Conservation (phyloP, 2,888 invertebrate species). For the Cordilura impudica region DNA sequence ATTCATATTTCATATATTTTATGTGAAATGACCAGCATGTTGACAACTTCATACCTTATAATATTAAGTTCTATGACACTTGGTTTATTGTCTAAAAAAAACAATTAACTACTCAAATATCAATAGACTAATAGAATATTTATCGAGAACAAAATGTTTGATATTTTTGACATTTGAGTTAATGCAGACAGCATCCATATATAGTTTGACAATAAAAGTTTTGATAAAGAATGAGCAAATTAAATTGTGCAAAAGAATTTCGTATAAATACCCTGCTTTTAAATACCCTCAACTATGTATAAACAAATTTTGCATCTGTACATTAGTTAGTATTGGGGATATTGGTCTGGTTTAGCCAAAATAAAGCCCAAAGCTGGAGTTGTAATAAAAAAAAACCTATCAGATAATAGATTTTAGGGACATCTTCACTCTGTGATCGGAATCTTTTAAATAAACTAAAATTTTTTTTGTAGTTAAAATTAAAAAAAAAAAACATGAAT, state of each 20-base stretch:
- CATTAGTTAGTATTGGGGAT: too few species aligned
- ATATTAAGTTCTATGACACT: constrained; percentile 48
- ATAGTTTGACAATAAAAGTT: background rate
- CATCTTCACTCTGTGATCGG: too few species aligned
- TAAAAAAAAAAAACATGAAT: too few species aligned
- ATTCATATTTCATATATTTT: constrained; percentile 2
- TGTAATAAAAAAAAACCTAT: too few species aligned
- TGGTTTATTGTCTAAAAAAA: constrained; percentile 29
- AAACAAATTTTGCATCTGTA: too few species aligned
- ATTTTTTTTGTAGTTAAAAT: too few species aligned
- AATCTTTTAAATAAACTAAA: too few species aligned
- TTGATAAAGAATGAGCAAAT: background rate
- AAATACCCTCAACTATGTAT: too few species aligned
- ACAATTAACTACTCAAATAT: constrained; percentile 40
- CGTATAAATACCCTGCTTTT: too few species aligned
- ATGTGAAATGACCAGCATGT: constrained; percentile 38
- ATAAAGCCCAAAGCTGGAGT: too few species aligned
- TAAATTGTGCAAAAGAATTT: constrained; percentile 18
- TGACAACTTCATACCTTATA: constrained; percentile 26
- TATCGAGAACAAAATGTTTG: constrained; percentile 20
- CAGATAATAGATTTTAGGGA: too few species aligned
- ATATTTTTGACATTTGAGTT: constrained; percentile 41
- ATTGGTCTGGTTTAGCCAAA: too few species aligned
- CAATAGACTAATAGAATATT: constrained; percentile 42
- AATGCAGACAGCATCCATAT: background rate